Conservation (phyloP, 2,113 vertebrate genomes). For the Seriola dumerili region DNA sequence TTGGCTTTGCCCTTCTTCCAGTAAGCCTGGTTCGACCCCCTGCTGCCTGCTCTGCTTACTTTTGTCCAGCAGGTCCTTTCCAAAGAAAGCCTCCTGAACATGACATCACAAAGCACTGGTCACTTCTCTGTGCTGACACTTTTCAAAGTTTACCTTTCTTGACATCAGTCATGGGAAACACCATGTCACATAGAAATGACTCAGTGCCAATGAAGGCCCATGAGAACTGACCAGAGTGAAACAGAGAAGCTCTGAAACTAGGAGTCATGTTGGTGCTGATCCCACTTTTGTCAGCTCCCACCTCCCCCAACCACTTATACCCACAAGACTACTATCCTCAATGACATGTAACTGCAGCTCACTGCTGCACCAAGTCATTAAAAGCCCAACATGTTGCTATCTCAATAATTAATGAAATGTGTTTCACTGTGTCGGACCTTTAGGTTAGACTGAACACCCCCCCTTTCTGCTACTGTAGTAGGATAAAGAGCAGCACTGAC, state of each 20-base stretch:
- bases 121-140: conserved; percentile 24
- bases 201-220: conserved; percentile 9
- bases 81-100: conserved; percentile 96
- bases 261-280: conserved; percentile 31
- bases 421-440: conserved; percentile 67
- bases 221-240: conserved; percentile 38
- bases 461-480: conserved; percentile 14
- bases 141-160: conserved; percentile 7
- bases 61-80: conserved; percentile 95
- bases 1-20: conserved; percentile 88
- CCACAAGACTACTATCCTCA: conserved; percentile 61
- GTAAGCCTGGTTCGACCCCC: conserved; percentile 84
- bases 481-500: conserved; percentile 70
- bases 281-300: conserved; percentile 42
- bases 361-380: conserved; percentile 73
- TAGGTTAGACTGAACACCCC: conserved; percentile 56
- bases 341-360: conserved; percentile 56
- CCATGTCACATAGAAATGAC: conserved; percentile 22
- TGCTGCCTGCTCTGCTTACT: conserved; percentile 92
- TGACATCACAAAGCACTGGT: conserved; percentile 54
- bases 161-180: conserved; percentile 33
- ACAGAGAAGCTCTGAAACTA: conserved; percentile 34
- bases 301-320: conserved; percentile 48
- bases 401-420: conserved; percentile 83
- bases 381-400: conserved; percentile 72